Base-by-base conservation (phyloP, 2,797 vertebrate genomes). In the Mormyrus hasselquistii region DNA sequence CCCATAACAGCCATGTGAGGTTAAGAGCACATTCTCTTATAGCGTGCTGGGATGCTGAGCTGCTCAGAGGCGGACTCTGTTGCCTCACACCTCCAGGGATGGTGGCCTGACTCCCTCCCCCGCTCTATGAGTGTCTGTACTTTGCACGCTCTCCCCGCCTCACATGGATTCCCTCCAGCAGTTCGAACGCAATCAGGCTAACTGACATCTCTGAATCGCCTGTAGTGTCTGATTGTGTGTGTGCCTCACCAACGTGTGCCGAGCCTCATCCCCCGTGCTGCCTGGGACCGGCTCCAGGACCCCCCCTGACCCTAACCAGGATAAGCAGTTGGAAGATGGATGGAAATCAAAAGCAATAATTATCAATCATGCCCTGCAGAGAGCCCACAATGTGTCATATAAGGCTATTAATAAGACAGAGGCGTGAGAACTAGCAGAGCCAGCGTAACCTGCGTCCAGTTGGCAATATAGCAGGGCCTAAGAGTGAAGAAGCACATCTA, bases 331-430 rank as follows among this genome's bases (percentile, higher is more conserved):
- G 73, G 73, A 19, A 44, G 73, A 44, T 79, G 38, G 73, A 44
- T 79, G 38, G 73, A 79, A 79, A 79, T 79, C 73, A 79, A 44
- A 79, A 79, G 34, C 6, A 79, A 79, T 79, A 41, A 79, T 79
- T 79, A 79, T 79, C 38, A 79, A 79, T 44, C 34, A 79, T 44
- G 73, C 73, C 38, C 16, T 76, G 4, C 73, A 79, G 73, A 38
- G 16, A 79, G 73, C 38, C 73, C 38, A 44, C 73, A 79, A 44
- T 79, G 38, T 79, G 73, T 44, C 73, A 79, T n/a, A 79, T 44
- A 44, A 79, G 4, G 65, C 38, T 44, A 79, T 79, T 41, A 79
- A 79, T 79, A 79, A n/a, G 38, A 79, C 4, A 19, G 38, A 79
- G 73, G 38, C 38, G 73, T n/a, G 73, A 79, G 65, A 79, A 79